Evolutionary conservation across 2,888 invertebrate genomes (phyloP).

Genomic region (Cephus pulcher): DNA sequence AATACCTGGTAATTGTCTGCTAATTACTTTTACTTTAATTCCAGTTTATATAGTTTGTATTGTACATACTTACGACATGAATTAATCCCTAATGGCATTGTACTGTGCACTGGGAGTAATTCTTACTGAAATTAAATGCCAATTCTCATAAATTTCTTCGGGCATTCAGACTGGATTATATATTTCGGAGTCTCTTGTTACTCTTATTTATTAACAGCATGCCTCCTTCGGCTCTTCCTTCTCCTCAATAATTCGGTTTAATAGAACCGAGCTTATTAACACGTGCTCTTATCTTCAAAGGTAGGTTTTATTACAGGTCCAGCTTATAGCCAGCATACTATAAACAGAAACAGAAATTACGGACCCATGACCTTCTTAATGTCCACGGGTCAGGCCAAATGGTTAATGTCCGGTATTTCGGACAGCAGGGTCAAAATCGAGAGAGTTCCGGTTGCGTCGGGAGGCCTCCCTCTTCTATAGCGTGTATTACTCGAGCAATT

Average conservation of each 20-base stretch:
- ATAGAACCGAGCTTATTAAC: too few relatives aligned
- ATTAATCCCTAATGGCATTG: background rate
- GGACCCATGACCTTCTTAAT: slow-evolving; percentile 25
- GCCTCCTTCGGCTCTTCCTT: background rate
- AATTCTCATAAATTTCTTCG: too few relatives aligned
- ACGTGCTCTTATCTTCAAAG: too few relatives aligned
- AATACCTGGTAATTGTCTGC: too few relatives aligned
- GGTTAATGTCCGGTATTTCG: slow-evolving; percentile 34
- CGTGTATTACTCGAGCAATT: slow-evolving; percentile 19
- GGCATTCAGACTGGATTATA: background rate
- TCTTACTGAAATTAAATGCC: background rate
- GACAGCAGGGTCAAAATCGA: slow-evolving; percentile 29
- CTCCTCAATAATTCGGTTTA: background rate
- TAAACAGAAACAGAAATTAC: slow-evolving; percentile 25
- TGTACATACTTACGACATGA: too few relatives aligned
- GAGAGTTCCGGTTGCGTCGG: slow-evolving; percentile 25
- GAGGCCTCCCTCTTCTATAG: slow-evolving; percentile 5
- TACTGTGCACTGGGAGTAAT: background rate
- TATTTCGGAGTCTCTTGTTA: background rate
- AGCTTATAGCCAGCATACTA: background rate
- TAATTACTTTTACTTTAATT: too few relatives aligned
- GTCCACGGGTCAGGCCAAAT: slow-evolving; percentile 28
- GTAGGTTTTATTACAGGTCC: too few relatives aligned
- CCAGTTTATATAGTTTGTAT: too few relatives aligned
- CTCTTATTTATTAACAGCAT: background rate